Evolutionary conservation across 2,888 invertebrate species (phyloP).

Genomic region (Cerastoderma edule): DNA sequence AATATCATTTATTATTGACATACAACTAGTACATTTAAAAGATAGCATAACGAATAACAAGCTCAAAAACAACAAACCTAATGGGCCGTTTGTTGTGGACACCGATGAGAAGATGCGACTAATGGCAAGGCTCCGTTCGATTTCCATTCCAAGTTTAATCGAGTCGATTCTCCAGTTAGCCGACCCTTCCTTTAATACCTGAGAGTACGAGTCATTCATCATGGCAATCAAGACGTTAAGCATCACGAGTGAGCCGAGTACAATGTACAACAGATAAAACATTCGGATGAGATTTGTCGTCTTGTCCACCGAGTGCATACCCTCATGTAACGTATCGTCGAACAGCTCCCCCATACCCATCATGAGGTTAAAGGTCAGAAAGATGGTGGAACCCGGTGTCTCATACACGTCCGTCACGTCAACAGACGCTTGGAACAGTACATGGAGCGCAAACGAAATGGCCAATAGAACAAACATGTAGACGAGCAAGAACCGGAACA

Average conservation of each 20-base stretch:
- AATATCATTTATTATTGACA: no score
- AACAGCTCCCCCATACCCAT: slow-evolving; percentile 58
- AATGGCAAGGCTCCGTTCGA: slow-evolving; percentile 59
- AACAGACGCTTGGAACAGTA: slow-evolving; percentile 69
- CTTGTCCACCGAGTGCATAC: slow-evolving; percentile 50
- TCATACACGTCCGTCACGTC: slow-evolving; percentile 57
- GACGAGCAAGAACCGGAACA: slow-evolving; percentile 76
- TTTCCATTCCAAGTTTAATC: slow-evolving; percentile 74
- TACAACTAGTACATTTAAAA: no score
- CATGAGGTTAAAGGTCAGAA: slow-evolving; percentile 79
- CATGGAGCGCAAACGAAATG: slow-evolving; percentile 78
- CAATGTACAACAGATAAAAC: slow-evolving; percentile 77
- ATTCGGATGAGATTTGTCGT: slow-evolving; percentile 61
- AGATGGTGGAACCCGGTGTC: slow-evolving; percentile 71
- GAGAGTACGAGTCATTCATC: slow-evolving; percentile 78
- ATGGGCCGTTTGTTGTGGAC: slow-evolving; percentile 14
- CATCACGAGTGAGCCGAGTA: slow-evolving; percentile 73
- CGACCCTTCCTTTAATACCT: slow-evolving; percentile 68
- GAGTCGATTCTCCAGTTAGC: slow-evolving; percentile 79
- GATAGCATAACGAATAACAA: neutral
- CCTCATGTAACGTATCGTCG: slow-evolving; percentile 46
- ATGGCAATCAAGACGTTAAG: slow-evolving; percentile 77
- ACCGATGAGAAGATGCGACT: slow-evolving; percentile 37
- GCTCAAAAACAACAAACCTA: slow-evolving; percentile 11
- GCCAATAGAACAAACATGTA: slow-evolving; percentile 79